These are phyloP conservation scores for Ectropis crepuscularia DNA, from an alignment of 2,888 invertebrate genomes.

Conservation along the genomic window DNA sequence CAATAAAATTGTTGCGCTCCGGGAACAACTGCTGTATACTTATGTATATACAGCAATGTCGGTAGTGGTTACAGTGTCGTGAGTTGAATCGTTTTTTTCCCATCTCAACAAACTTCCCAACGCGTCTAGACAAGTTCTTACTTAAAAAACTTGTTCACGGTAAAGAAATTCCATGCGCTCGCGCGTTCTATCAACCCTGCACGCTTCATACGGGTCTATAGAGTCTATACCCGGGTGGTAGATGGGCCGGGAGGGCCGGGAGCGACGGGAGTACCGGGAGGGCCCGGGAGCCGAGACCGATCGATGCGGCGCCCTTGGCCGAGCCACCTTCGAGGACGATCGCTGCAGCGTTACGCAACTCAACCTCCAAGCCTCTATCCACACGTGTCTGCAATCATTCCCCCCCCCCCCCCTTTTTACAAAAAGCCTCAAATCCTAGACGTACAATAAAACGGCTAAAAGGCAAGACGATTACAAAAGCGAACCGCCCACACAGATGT, in stretches of 20 bases:
- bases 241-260: slow-evolving; percentile 39
- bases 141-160: too few relatives aligned
- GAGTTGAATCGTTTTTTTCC: too few relatives aligned
- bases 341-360: slow-evolving; percentile 73
- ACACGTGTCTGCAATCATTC: slow-evolving; percentile 37
- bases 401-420: slow-evolving; percentile 30
- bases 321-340: slow-evolving; percentile 67
- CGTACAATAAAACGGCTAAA: slow-evolving; percentile 11
- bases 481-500: slow-evolving; percentile 23
- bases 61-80: too few relatives aligned
- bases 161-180: slow-evolving; percentile 46
- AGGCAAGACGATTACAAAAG: slow-evolving; percentile 24
- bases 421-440: slow-evolving; percentile 5
- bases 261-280: slow-evolving; percentile 41
- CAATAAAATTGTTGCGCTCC: too few relatives aligned
- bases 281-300: slow-evolving; percentile 45
- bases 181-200: slow-evolving; percentile 47
- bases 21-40: too few relatives aligned
- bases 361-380: slow-evolving; percentile 13
- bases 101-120: too few relatives aligned
- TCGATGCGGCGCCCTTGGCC: slow-evolving; percentile 81
- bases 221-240: too few relatives aligned
- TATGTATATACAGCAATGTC: too few relatives aligned
- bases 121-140: too few relatives aligned
- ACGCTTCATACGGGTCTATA: slow-evolving; percentile 14